Conservation (phyloP, 2,888 invertebrate genomes). For the Pammene fasciana region DNA sequence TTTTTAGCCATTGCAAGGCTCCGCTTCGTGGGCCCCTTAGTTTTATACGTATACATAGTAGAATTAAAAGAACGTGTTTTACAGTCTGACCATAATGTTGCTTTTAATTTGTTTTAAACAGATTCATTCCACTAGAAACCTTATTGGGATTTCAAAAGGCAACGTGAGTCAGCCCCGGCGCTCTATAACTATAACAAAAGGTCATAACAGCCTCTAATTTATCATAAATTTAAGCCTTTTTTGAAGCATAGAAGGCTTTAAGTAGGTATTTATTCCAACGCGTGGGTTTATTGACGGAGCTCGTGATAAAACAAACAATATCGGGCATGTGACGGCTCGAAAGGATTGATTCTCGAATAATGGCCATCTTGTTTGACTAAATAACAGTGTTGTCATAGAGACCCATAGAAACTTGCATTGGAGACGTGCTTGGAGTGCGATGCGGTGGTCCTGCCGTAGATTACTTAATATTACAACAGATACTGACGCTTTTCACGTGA, state of each 20-base stretch:
- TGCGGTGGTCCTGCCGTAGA: conserved; percentile 60
- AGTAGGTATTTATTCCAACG: conserved; percentile 51
- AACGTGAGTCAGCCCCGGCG: conserved; percentile 10
- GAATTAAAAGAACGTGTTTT: no score
- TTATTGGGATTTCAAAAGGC: conserved; percentile 20
- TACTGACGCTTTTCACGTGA: no score
- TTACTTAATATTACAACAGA: not conserved
- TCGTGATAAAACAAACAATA: conserved; percentile 52
- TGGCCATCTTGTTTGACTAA: conserved; percentile 63
- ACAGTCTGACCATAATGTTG: not conserved
- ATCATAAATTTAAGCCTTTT: not conserved
- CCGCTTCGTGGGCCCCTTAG: no score
- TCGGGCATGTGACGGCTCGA: conserved; percentile 41
- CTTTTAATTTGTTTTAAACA: conserved; percentile 14
- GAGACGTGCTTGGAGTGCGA: conserved; percentile 44
- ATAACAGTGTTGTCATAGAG: conserved; percentile 64
- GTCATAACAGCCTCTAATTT: not conserved
- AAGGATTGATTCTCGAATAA: conserved; percentile 58
- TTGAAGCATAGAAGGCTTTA: not conserved
- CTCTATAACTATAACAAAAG: not conserved
- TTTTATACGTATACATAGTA: no score
- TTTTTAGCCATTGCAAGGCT: no score
- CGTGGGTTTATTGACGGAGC: conserved; percentile 52
- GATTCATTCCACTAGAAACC: conserved; percentile 19
- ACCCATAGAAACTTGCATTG: conserved; percentile 49